Evolutionary conservation across 2,113 vertebrate species (phyloP), one percentile per base, ranked within the genome.

Genomic region (Oreochromis tanganicae): DNA sequence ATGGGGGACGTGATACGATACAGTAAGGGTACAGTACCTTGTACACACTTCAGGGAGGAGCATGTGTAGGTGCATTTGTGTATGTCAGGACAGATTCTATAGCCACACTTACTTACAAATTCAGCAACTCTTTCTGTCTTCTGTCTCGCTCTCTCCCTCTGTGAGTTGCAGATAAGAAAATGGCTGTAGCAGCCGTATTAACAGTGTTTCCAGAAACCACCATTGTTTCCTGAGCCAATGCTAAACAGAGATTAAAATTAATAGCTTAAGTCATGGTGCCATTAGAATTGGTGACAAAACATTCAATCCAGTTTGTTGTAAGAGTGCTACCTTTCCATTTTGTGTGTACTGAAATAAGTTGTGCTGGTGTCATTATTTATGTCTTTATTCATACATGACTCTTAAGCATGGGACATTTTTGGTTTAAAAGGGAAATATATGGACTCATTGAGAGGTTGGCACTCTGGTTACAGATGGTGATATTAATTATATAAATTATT

Each of bases 191-290:
- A 68, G 50, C 90, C 2, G 32, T 80, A 71, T 83, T 89, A 90
- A 83, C 85, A 43, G 79, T 59, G 81, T 87, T 93, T 87, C 84
- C 81, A 92, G 61, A 91, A 86, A 38, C 59, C 9, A 50, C 56
- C 78, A 93, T 94, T 94, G 92, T 95, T 94, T 93, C 81, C 84
- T 32, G 52, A 91, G 88, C 85, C 55, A 46, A 59, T 89, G 89
- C 86, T 88, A 86, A 88, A 66, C 75, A 38, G 90, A 92, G 94
- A 95, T 94, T 94, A 92, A 92, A 93, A 92, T 92, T 91, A 95
- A 95, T 93, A 78, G 73, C 73, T 50, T 78, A 94, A 93, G 89
- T 86, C 21, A 80, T 59, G 81, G 52, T 85, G 89, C 82, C 86
- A 87, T 92, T 90, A 91, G 87, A 92, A 89, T 88, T 84, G 52